Evolutionary conservation across 2,888 invertebrate genomes (phyloP).

Genomic region (Boloria euphrosyne): DNA sequence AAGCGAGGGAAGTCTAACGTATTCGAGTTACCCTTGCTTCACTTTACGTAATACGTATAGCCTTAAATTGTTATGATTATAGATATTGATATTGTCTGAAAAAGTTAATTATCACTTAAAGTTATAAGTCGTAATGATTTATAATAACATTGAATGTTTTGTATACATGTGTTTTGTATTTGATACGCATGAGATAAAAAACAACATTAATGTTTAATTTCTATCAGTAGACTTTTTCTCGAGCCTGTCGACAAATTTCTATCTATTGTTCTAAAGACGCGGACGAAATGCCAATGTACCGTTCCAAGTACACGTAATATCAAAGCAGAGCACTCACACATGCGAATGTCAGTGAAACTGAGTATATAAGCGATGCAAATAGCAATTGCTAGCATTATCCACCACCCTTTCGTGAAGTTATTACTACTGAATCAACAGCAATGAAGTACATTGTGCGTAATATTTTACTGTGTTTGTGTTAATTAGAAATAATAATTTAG

Average conservation of each 20-base stretch:
- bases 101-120: too few species aligned
- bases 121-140: too few species aligned
- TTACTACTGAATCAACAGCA: conserved; percentile 54
- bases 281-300: conserved; percentile 68
- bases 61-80: too few species aligned
- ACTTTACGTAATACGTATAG: too few species aligned
- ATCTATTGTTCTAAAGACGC: conserved; percentile 75
- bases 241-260: conserved; percentile 62
- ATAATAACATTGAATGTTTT: neutral
- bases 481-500: conserved; percentile 35
- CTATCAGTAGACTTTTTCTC: conserved; percentile 37
- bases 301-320: conserved; percentile 63
- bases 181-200: conserved; percentile 26
- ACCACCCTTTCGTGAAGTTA: conserved; percentile 71
- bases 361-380: conserved; percentile 81
- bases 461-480: conserved; percentile 46
- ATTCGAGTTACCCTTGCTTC: too few species aligned
- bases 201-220: conserved; percentile 28
- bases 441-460: conserved; percentile 79
- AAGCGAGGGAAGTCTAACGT: too few species aligned
- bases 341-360: conserved; percentile 69
- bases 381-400: conserved; percentile 71
- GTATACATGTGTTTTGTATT: conserved; percentile 10
- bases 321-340: conserved; percentile 66
- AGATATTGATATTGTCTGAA: too few species aligned